Conservation (phyloP, 2,888 invertebrate genomes). For the Parapristionchus giblindavisi region DNA sequence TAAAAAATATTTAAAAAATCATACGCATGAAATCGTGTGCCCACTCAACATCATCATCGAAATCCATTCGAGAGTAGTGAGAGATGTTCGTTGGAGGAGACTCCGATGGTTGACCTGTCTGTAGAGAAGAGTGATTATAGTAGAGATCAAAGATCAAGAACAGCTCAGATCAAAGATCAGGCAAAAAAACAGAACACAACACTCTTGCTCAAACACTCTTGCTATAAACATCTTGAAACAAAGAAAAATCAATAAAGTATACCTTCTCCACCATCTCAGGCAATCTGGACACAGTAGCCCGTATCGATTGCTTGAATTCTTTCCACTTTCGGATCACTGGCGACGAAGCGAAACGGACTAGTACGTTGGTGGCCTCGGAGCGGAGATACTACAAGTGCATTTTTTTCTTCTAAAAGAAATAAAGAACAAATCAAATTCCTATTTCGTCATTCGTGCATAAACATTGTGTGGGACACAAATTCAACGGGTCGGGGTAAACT, state of each 20-base stretch:
- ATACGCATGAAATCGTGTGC: conserved; percentile 52
- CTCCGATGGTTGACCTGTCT: conserved; percentile 44
- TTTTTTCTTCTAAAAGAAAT: too few species aligned
- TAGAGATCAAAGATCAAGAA: too few species aligned
- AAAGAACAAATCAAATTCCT: not conserved
- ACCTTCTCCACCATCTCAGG: conserved; percentile 15
- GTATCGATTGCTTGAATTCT: not conserved
- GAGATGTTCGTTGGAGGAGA: conserved; percentile 39
- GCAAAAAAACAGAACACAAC: not conserved
- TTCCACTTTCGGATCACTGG: conserved; percentile 1
- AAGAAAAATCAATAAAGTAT: too few species aligned
- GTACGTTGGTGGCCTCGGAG: conserved; percentile 50
- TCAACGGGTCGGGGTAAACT: too few species aligned
- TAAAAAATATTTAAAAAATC: conserved; percentile 36
- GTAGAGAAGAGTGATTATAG: too few species aligned
- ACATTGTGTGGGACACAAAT: too few species aligned
- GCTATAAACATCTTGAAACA: too few species aligned
- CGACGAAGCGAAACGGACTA: conserved; percentile 27
- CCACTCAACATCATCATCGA: conserved; percentile 56
- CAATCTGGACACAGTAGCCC: not conserved
- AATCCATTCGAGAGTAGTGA: conserved; percentile 60
- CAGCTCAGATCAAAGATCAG: not conserved
- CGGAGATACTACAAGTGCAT: conserved; percentile 51
- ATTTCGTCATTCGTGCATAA: too few species aligned
- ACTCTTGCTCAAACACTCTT: too few species aligned